Percentiles rank a stretch among this genome's conserved stretches.
These are phyloP conservation scores for Scaptomyza flava DNA, from an alignment of 2,888 invertebrate genomes.

Conservation along the genomic window DNA sequence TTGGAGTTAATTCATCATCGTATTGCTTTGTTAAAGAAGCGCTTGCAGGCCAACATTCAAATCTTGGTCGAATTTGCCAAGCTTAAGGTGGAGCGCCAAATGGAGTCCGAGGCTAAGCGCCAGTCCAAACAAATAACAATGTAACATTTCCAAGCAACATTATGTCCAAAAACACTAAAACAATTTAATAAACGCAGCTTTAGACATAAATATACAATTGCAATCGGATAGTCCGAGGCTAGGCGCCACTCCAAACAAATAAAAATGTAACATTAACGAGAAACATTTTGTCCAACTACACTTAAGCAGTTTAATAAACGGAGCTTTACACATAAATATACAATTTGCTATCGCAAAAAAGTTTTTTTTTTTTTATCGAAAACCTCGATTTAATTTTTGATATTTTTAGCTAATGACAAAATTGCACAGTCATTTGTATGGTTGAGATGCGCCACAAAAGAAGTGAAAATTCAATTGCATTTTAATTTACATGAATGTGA, in stretches of 20 bases:
- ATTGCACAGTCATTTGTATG: constrained; percentile 15
- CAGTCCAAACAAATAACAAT: constrained; percentile 68
- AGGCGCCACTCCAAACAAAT: constrained; percentile 69
- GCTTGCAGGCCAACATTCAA: constrained; percentile 90
- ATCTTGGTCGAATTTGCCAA: constrained; percentile 96
- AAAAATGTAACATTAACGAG: background rate
- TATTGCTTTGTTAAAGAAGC: constrained; percentile 93
- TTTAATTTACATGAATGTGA: constrained; percentile 76
- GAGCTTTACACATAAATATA: too few species aligned
- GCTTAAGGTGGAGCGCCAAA: constrained; percentile 95
- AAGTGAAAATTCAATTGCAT: constrained; percentile 78
- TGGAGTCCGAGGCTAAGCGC: constrained; percentile 86
- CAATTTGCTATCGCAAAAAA: too few species aligned
- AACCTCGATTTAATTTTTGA: constrained; percentile 17
- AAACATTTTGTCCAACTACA: background rate
- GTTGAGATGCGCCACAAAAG: constrained; percentile 44
- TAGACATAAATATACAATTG: too few species aligned
- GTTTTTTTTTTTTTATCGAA: constrained; percentile 1
- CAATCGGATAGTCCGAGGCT: too few species aligned
- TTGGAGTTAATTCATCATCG: constrained; percentile 94
- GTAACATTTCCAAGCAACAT: background rate
- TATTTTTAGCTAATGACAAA: constrained; percentile 32
- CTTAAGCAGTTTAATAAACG: background rate
- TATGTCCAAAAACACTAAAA: background rate
- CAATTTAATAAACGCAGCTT: background rate